Evolutionary conservation across 2,113 vertebrate species (phyloP), one percentile per base, ranked within the genome.

Genomic region (Cephalophus harveyi): DNA sequence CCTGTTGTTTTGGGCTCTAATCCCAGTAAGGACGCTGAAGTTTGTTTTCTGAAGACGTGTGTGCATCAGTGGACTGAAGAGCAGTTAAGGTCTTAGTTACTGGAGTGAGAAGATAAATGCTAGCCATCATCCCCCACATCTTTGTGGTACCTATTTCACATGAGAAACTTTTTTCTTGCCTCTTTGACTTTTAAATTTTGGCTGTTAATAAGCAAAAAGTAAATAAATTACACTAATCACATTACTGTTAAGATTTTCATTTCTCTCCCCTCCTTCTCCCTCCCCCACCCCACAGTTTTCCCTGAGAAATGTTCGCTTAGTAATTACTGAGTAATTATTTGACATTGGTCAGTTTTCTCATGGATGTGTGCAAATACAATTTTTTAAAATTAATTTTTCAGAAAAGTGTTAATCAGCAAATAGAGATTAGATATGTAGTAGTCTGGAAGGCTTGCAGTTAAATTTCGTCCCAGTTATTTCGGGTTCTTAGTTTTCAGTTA

Each of bases 221-320:
- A 30, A 89, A 16, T 86, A 91, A 67, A 33, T 94, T 89, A 54
- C 17, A 64, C 10, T 91, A 30, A 71, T 64, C 27, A 54, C 10
- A 87, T 21, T 95, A 81, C 11, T 74, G 28, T 11, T 84, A 83
- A 96, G 28, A 67, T 97, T 92, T 97, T 95, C 36, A 55, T 55
- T 23, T 83, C n/a, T 21, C 16, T 54, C 19, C 30, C 48, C 79
- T 19, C 28, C 28, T 15, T 7, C 13, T 40, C 67, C 67, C 17
- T 27, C 4, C 50, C 54, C 57, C 40, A 6, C 23, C 40, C 71
- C 6, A 23, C 71, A 76, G 11, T 43, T 76, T 96, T 94, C 25
- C 16, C 54, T 82, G 40, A 92, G 83, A 97, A 93, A 93, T 94
- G 64, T 71, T 97, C 95, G 57, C 33, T 46, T 89, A 74, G 89